Evolutionary conservation across 1,140 invertebrate genomes (phyloP).

Genomic region (Meloidogyne exigua): DNA sequence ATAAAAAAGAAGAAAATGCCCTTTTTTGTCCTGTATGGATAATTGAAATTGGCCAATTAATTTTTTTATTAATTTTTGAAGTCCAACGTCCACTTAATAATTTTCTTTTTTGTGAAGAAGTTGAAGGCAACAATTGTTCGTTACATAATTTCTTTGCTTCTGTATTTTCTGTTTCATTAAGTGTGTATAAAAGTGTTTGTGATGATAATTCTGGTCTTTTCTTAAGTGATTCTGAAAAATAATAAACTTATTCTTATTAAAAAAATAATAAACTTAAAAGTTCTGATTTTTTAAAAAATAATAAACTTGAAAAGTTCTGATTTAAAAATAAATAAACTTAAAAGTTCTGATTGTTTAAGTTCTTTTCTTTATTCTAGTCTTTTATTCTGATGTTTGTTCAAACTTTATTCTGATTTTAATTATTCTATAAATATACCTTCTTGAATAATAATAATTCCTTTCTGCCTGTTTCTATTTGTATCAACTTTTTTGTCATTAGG

Average conservation of each 20-base stretch:
- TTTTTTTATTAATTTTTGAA: conserved; percentile 2
- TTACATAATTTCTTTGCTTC: neutral
- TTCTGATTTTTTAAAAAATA: neutral
- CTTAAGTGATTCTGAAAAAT: neutral
- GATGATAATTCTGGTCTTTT: neutral
- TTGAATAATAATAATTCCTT: neutral
- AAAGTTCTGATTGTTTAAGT: neutral
- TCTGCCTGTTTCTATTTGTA: neutral
- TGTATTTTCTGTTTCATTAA: neutral
- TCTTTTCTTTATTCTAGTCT: neutral
- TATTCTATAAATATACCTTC: neutral
- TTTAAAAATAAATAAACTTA: too few species aligned
- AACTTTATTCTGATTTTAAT: neutral
- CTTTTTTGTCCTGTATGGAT: neutral
- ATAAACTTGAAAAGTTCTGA: too few species aligned
- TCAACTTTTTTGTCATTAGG: neutral
- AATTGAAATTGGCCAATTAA: neutral
- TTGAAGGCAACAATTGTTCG: neutral
- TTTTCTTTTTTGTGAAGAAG: neutral
- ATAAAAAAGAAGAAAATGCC: too few species aligned
- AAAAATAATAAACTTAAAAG: too few species aligned
- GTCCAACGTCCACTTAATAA: neutral
- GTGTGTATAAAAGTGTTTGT: neutral
- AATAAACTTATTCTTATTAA: neutral
- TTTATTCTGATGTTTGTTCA: too few species aligned